Evolutionary conservation across 1,140 invertebrate species (phyloP).

Genomic region (Megalopta genalis): DNA sequence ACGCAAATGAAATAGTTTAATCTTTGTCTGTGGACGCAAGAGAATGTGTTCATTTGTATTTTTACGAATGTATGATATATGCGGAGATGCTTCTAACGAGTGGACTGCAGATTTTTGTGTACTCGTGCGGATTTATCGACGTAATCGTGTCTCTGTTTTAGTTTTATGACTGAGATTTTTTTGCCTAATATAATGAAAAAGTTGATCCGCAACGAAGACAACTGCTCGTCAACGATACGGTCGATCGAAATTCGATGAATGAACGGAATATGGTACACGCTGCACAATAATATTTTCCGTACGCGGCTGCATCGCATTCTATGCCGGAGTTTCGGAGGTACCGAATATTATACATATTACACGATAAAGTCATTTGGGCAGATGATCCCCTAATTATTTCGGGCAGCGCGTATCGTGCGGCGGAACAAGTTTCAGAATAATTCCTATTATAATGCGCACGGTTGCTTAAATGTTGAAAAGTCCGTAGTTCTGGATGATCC

Average conservation of each 20-base stretch:
- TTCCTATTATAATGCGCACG: not conserved
- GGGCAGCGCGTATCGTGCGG: not conserved
- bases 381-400: conserved; percentile 4
- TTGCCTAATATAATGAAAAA: too few relatives aligned
- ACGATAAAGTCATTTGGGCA: not conserved
- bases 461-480: not conserved
- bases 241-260: not conserved
- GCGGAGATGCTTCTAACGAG: too few relatives aligned
- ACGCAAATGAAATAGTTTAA: too few relatives aligned
- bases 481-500: not conserved
- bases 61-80: too few relatives aligned
- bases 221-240: too few relatives aligned
- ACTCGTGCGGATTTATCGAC: too few relatives aligned
- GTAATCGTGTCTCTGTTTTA: too few relatives aligned
- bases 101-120: too few relatives aligned
- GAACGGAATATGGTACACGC: not conserved
- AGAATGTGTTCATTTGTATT: too few relatives aligned
- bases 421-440: conserved; percentile 2
- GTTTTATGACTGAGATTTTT: too few relatives aligned
- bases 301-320: not conserved
- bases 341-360: not conserved
- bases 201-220: too few relatives aligned
- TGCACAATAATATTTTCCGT: not conserved
- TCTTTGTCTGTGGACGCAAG: too few relatives aligned
- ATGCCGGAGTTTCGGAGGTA: not conserved